Base-by-base conservation (phyloP, 2,888 invertebrate species). In the Campoplex nolae region DNA sequence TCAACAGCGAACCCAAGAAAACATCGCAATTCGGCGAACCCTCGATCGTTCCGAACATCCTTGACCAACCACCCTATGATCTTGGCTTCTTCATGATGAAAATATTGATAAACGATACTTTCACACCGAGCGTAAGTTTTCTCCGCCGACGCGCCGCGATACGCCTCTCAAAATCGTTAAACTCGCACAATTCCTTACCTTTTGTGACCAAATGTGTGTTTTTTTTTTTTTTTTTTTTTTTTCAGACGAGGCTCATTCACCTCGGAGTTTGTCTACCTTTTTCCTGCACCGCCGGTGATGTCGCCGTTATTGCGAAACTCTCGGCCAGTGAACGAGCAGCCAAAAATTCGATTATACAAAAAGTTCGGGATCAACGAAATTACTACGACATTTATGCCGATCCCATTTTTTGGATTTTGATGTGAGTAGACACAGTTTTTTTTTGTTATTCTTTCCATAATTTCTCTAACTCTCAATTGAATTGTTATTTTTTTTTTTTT, bases 191-290 rank as follows among this genome's bases (percentile, higher is more conserved):
- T 48, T 68, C 45, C 28, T n/a, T 42, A 0, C 35, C 48, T 35
- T 42, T 56, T 3, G 35, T 18, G 18, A n/a, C 35, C 35, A 35
- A 38, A 28, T 71, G 16, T 23, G 23, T 23, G 23, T 23, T 0
- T 23, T 0, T 23, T 23, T 23, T 23, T 0, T 23, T 23, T 23
- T 23, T 0, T 23, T 23, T 23, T 23, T 23, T 62, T 70, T 68
- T 67, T 13, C 93, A 97, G 97, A 95, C 96, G 56, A 96, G 97
- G 92, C 96, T 96, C 4, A 95, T 98, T 70, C 97, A 97, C 91
- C 95, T 98, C 7, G 98, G 98, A 0, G 94, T 97, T 18, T 98
- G 98, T 92, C 94, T 98, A 80, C 98, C 98, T 18, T 95, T 95
- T 77, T 95, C 96, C 8, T 98, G 98, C 92, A 95, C 95, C 8